These are phyloP conservation scores for Engraulis encrasicolus DNA, from an alignment of 2,113 vertebrate genomes.

Conservation along the genomic window DNA sequence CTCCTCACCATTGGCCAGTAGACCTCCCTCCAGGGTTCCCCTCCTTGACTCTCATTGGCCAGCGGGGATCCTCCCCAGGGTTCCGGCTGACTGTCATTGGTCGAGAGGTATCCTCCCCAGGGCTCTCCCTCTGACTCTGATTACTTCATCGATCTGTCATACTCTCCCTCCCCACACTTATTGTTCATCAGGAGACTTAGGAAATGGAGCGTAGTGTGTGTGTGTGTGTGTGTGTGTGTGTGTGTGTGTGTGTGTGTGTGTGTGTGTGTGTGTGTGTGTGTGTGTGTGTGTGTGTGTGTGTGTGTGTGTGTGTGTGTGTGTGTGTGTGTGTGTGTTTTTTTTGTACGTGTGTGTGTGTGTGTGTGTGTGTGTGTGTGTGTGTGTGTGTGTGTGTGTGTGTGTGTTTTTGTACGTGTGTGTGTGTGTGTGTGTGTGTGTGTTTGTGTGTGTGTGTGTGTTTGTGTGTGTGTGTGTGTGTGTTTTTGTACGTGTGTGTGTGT, in stretches of 20 bases:
- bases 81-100: constrained; percentile 23
- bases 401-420: no score
- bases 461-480: no score
- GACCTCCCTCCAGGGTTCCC: background rate
- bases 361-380: background rate
- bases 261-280: constrained; percentile 23
- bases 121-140: constrained; percentile 21
- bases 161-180: background rate
- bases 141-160: constrained; percentile 40
- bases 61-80: background rate
- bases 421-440: constrained; percentile 48
- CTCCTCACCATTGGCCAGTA: background rate
- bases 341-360: no score
- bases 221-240: constrained; percentile 53
- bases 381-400: background rate
- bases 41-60: background rate
- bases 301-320: background rate
- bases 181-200: constrained; percentile 18
- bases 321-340: no score
- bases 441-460: background rate
- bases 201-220: constrained; percentile 37
- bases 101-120: constrained; percentile 1
- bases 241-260: constrained; percentile 24
- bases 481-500: constrained; percentile 46
- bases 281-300: constrained; percentile 3